Base-by-base conservation (phyloP, 2,888 invertebrate genomes). In the Phengaris arion region DNA sequence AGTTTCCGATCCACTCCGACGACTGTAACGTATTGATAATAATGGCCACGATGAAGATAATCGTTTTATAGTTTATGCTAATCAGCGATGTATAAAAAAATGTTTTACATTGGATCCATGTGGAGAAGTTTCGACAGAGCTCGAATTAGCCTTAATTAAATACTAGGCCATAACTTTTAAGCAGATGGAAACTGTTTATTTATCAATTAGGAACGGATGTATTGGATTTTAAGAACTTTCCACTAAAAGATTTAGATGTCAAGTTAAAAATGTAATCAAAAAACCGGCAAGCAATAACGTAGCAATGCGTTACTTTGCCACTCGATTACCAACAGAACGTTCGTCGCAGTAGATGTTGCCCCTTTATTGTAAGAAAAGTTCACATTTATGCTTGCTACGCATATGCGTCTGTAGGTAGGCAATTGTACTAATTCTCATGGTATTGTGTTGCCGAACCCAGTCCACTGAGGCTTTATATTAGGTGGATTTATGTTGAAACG, bases 401-500 rank as follows among this genome's bases (percentile, higher is more conserved):
- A 15, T 55, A 15, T 8, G 57, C 59, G 15, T 2, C 22, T 64
- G 12, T 35, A 12, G 6, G 35, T 64, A 64, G 35, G 64, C 64
- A 75, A 75, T 75, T 69, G 75, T 69, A 75, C 68, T 54, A 55
- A 68, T 75, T 75, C 75, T 68, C 75, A 75, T 54, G 52, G 51
- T 54, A 68, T 68, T 68, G 57, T 48, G 69, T 69, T 75, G 46
- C 45, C 52, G 52, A 46, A 68, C 48, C 51, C 54, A 69, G 68
- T 69, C 15, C 64, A 46, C 55, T 75, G 70, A 70, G 74, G 75
- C 69, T 68, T 69, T 64, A 77, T 74, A 76, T 78, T 77, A 76
- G 79, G 69, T 74, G 73, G 76, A 77, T 77, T 78, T 78, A 78
- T 79, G 77, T 77, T 72, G 76, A 74, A 77, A 79, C 74, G 77